Evolutionary conservation across 23 tunicate species (phyloP).

Genomic region (Trididemnum clinides): DNA sequence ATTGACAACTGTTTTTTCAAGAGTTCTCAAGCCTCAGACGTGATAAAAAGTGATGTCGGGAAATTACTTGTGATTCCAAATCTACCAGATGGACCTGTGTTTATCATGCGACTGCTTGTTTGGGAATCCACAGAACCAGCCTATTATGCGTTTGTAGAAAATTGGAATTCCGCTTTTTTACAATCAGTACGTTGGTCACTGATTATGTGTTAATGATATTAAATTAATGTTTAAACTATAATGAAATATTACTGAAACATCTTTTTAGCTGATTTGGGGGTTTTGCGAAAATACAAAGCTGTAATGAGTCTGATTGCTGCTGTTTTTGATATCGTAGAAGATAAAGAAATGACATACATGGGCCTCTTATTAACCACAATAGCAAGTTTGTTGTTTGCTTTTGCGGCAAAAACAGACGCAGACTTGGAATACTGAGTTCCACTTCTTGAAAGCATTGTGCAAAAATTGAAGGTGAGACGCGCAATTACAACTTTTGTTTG

Average conservation of each 20-base stretch:
- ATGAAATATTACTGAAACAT: background rate
- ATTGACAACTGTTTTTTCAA: background rate
- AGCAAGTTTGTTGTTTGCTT: slow-evolving; percentile 26
- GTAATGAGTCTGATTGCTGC: slow-evolving; percentile 25
- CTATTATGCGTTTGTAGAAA: slow-evolving; percentile 3
- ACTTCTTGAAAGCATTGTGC: slow-evolving; percentile 26
- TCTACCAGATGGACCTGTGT: slow-evolving; percentile 39
- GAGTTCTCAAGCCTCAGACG: slow-evolving; percentile 21
- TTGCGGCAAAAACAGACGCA: background rate
- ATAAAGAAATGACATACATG: slow-evolving; percentile 22
- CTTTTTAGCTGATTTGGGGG: slow-evolving; percentile 5
- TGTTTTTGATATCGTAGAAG: slow-evolving; percentile 16
- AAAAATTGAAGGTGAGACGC: background rate
- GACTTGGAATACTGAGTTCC: background rate
- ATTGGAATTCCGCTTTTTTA: slow-evolving; percentile 9
- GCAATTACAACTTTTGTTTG: too few species aligned
- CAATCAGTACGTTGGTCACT: slow-evolving; percentile 6
- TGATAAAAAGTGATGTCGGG: slow-evolving; percentile 15
- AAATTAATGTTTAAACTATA: background rate
- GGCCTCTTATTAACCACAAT: slow-evolving; percentile 5
- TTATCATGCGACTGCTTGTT: slow-evolving; percentile 3
- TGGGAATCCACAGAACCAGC: slow-evolving; percentile 3
- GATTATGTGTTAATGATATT: background rate
- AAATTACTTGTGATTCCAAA: slow-evolving; percentile 29
- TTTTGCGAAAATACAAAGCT: slow-evolving; percentile 10